Base-by-base conservation (phyloP, 1,140 invertebrate genomes). In the Brachionus calyciflorus region DNA sequence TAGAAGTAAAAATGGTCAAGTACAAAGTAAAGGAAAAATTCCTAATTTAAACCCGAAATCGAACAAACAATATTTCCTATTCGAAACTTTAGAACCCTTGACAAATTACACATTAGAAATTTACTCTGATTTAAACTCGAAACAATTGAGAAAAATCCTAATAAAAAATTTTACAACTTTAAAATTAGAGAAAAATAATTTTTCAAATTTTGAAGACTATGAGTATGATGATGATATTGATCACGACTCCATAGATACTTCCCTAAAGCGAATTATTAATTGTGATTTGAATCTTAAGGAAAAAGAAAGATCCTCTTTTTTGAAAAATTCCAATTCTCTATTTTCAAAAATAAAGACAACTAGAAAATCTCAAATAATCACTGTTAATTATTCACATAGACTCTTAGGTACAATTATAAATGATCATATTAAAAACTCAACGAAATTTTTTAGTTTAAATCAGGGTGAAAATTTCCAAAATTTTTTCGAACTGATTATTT, bases 401-500 rank as follows among this genome's bases (percentile, higher is more conserved):
- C 21, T 65, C 26, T 44, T 65, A 33, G 30, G 28, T n/a, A 19
- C 30, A 17, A n/a, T 60, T 17, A 5, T 60, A 17, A 60, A 40
- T 14, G 53, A 57, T 12, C 10, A 57, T 28, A n/a, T 57, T 3
- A 30, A 14, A 17, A 26, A 60, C 7, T 5, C 10, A 19, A 30
- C 33, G 12, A 3, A 60, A 19, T 19, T 17, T 37, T 17, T 60
- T 37, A 37, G 28, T 14, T 5, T 60, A 4, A 33, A 33, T 37
- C 28, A 60, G 19, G 0, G 19, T 12, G 60, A 65, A 44, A 65
- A 28, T 26, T 44, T 65, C 10, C 30, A 19, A 7, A 65, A 41
- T 26, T 65, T 65, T 65, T 65, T 65, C 24, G 60, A 65, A 44
- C 24, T 65, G 7, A 3, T 65, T 10, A 65, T 44, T 44, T 65